These are phyloP conservation scores for Sitophilus oryzae DNA, from an alignment of 1,140 invertebrate genomes.

Conservation along the genomic window DNA sequence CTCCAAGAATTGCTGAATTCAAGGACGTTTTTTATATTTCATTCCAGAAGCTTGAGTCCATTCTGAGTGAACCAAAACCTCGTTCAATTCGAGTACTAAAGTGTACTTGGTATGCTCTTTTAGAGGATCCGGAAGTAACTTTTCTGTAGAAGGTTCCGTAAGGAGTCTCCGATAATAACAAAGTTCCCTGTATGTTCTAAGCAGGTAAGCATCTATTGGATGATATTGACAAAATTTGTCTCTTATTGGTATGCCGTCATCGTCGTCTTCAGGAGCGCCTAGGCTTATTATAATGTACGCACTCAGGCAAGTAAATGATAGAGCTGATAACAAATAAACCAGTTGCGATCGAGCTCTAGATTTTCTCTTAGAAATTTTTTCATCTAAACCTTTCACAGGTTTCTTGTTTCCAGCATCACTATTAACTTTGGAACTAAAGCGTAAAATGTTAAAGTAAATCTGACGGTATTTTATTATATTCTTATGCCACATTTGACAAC, in stretches of 20 bases:
- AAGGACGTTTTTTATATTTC: background rate
- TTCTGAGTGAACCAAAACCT: slow-evolving; percentile 93
- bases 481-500: too few species aligned
- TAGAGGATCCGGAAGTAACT: slow-evolving; percentile 89
- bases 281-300: background rate
- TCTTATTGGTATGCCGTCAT: background rate
- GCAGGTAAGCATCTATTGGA: background rate
- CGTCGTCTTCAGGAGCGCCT: background rate
- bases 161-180: background rate
- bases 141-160: slow-evolving; percentile 73
- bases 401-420: too few species aligned
- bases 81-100: slow-evolving; percentile 90
- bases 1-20: background rate
- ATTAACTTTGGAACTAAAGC: too few species aligned
- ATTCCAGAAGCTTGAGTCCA: background rate
- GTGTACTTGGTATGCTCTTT: slow-evolving; percentile 93
- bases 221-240: background rate
- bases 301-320: too few species aligned
- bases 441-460: too few species aligned
- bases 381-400: too few species aligned
- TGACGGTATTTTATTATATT: too few species aligned
- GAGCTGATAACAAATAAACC: too few species aligned
- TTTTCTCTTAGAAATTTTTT: too few species aligned
- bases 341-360: too few species aligned
- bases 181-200: background rate